Evolutionary conservation across 2,888 invertebrate species (phyloP), one percentile per base, ranked within the genome.

Genomic region (Platerodrilus igneus): DNA sequence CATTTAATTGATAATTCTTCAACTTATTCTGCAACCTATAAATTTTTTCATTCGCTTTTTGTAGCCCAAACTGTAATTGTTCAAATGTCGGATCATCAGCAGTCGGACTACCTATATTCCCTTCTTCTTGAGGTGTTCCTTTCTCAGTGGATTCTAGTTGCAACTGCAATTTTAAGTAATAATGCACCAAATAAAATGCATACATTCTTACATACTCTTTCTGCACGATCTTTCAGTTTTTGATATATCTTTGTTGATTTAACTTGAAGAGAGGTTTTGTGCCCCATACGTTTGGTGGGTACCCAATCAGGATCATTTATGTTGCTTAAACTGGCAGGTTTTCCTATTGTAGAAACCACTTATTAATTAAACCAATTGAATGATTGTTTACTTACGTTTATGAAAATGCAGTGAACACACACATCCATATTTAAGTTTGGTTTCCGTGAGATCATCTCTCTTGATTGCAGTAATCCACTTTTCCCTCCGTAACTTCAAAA

Each of bases 341-440:
- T 16, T 28, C 17, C 28, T 14, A 17, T 8, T 16, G 28, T 13
- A 9, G 10, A 28, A 16, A 10, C 17, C 7, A 28, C 17, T 28
- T 28, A 28, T n/a, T n/a, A 16, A 28, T 28, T 28, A 15, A 9
- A 28, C 6, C 15, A 13, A 9, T 10, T 8, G 9, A 22, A 22
- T 22, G 8, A 9, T 22, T 10, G 22, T 4, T 22, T 22, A 16
- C 28, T 28, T 15, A 28, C 28, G 4, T 6, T 15, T 8, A 14
- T 14, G 13, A 28, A 28, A 28, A 16, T 28, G 28, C 3, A 8
- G 13, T 15, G 28, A 28, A 28, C 28, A 15, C 17, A 28, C 28
- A 28, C 28, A 17, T 16, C 28, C 16, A 8, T 28, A 28, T 28
- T 15, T 28, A 28, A 28, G 28, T 28, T 28, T 28, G 7, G 15